Base-by-base conservation (phyloP, 2,797 vertebrate genomes). In the Channallabes apus region DNA sequence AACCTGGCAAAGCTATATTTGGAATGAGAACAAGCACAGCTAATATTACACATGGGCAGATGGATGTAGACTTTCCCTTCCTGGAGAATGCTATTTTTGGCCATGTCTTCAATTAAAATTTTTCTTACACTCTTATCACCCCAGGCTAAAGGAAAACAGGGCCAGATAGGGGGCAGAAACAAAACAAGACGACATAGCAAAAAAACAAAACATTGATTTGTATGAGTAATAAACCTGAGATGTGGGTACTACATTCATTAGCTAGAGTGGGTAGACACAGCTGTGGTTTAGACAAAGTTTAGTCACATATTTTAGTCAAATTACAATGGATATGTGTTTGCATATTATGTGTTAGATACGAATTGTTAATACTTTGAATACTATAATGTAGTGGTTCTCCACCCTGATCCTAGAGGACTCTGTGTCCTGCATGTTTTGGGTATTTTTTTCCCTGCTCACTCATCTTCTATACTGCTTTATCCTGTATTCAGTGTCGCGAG, bases 41-140 rank as follows among this genome's bases (percentile, higher is more conserved):
- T 86, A 72, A 84, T 78, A 51, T 85, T 85, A 67, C 78, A 84
- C 69, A 84, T 75, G 77, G 86, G 77, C 62, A 79, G 75, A 86
- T 9, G 29, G 61, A 83, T 51, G 71, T 82, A 85, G 73, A 41
- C 69, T 32, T 68, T 73, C 61, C 18, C 76, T 85, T 84, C 83
- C 62, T 85, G 61, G 79, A 87, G 83, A 77, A 41, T 78, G 79
- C 85, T 90, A 91, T 89, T 90, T 83, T 87, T 35, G 46, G 59
- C 64, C 51, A 51, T 83, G 86, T 59, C 82, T 87, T 88, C 71
- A 58, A 86, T 88, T 82, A 67, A 46, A 84, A 62, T 80, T 83
- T 85, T 32, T 62, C n/a, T 68, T 68, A 58, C 51, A 82, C 64
- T 78, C 46, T 62, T n/a, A 38, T 84, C 51, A 83, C 51, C 29